Percentiles rank a stretch among this genome's conserved stretches.
phyloP scores from a whole-genome alignment of 2,113 vertebrate species.

The Hirundichthys speculiger region DNA sequence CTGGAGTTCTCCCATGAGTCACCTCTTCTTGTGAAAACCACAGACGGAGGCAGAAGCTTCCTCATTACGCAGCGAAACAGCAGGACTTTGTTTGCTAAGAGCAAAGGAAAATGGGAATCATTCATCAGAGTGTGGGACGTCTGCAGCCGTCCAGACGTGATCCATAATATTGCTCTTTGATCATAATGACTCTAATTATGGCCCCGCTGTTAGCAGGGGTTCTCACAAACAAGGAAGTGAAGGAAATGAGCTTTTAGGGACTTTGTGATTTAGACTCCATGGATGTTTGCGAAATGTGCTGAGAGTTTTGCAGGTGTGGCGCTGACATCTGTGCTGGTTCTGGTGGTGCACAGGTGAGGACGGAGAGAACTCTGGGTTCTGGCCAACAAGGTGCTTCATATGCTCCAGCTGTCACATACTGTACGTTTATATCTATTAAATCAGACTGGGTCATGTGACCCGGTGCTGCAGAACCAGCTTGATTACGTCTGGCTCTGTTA shows the following conservation, averaged over 20 bases:
- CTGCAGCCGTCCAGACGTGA: conserved; percentile 43
- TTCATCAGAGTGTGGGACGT: conserved; percentile 55
- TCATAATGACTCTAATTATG: conserved; percentile 59
- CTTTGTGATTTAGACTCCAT: conserved; percentile 22
- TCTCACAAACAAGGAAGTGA: conserved; percentile 48
- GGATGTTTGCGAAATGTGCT: conserved; percentile 47
- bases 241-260: conserved; percentile 9
- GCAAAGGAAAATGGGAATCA: conserved; percentile 37
- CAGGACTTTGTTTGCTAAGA: too few species aligned
- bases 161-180: conserved; percentile 56
- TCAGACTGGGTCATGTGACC: conserved; percentile 31
- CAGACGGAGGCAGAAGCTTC: too few species aligned
- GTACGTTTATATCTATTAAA: conserved; percentile 6
- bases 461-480: conserved; percentile 46
- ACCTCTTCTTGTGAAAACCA: too few species aligned
- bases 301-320: conserved; percentile 33
- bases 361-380: too few species aligned
- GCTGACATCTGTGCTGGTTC: conserved; percentile 6
- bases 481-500: conserved; percentile 34
- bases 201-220: conserved; percentile 35
- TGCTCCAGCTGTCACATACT: background rate
- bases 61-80: too few species aligned
- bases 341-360: too few species aligned
- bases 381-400: conserved; percentile 12
- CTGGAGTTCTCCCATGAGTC: too few species aligned